Base-by-base conservation (phyloP, 2,113 vertebrate species). In the Seriola dumerili region DNA sequence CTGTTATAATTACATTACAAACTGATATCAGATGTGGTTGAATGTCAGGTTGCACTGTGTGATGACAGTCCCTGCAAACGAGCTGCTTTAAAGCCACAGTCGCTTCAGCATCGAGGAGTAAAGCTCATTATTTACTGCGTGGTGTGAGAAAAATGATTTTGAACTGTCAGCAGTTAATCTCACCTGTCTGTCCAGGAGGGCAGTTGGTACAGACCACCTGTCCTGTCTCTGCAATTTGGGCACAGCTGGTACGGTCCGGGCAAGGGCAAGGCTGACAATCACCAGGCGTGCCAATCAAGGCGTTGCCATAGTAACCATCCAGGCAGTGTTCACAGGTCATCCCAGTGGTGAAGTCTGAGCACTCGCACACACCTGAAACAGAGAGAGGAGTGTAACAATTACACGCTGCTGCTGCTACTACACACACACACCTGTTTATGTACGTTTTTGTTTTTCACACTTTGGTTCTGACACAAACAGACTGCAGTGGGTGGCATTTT, bases 151-250 rank as follows among this genome's bases (percentile, higher is more conserved):
- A 40, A 36, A 55, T 44, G 40, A 23, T 73, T 50, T 79, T 38
- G 19, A 52, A 78, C 44, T 8, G 62, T 14, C 48, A 58, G 29
- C 23, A 54, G 55, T 48, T 64, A 32, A 6, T 21, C 95, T 96
- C 88, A 99, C 98, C 98, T 95, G 96, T 97, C 93, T 96, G 97
- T 58, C 96, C 95, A 0, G 44, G 46, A 0, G 97, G 97, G 81
- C 98, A 99, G 85, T 96, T 96, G 78, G 96, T 99, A 58, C 98
- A 99, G 79, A 98, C 94, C 92, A 99, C 96, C 70, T 97, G 96
- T 67, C 93, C 76, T 0, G 78, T 96, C 83, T 88, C 62, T 0
- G 94, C 95, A 72, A 97, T 14, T 80, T 92, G 57, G 0, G 91
- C 92, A 90, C 98, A 99, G 92, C 96, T 92, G 0, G 93, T 96